Evolutionary conservation across 2,113 vertebrate genomes (phyloP).

Genomic region (Zosterops hypoxanthus): DNA sequence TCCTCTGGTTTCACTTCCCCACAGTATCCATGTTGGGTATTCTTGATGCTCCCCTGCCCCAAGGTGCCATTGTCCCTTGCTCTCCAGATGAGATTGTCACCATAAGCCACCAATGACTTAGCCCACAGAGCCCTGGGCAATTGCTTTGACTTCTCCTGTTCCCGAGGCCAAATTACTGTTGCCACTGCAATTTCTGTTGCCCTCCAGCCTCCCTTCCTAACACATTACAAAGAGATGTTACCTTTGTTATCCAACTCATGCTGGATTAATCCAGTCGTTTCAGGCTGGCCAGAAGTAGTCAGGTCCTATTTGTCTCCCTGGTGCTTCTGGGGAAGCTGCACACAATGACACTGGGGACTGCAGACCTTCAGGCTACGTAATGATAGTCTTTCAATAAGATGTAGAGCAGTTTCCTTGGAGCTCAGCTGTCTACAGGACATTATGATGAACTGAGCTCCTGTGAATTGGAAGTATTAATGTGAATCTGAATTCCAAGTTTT

Average conservation of each 20-base stretch:
- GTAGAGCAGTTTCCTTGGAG: neutral
- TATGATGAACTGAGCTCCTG: neutral
- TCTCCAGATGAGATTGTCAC: neutral
- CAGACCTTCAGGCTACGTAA: conserved; percentile 21
- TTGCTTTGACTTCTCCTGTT: conserved; percentile 26
- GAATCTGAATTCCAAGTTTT: neutral
- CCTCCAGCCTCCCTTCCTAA: conserved; percentile 36
- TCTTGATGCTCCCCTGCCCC: neutral
- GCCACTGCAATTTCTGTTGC: conserved; percentile 43
- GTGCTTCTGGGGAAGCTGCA: conserved; percentile 24
- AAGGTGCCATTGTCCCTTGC: neutral
- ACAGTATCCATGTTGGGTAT: neutral
- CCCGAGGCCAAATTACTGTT: conserved; percentile 24
- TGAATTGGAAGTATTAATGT: neutral
- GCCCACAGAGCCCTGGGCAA: neutral
- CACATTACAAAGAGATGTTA: conserved; percentile 14
- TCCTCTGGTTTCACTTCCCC: neutral
- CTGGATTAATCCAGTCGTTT: conserved; percentile 50
- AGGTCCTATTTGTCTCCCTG: conserved; percentile 22
- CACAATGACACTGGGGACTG: neutral
- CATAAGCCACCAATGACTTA: neutral
- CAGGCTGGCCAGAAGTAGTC: conserved; percentile 41
- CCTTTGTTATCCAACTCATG: conserved; percentile 40
- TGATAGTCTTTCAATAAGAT: conserved; percentile 40
- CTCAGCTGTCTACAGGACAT: conserved; percentile 10